Base-by-base conservation (phyloP, 2,113 vertebrate genomes). In the Menidia beryllina region DNA sequence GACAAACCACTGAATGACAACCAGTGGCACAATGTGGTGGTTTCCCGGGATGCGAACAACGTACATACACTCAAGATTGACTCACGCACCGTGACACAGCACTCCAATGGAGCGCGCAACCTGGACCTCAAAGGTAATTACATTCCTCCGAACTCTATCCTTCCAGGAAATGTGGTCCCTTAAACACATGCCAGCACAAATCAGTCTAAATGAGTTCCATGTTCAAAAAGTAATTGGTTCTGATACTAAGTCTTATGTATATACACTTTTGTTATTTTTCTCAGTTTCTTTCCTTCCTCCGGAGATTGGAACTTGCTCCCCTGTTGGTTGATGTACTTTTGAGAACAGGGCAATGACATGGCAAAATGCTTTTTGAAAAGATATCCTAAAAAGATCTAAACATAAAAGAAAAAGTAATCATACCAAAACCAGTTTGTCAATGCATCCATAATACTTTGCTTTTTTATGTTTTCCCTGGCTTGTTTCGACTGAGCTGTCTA, bases 1-100 rank as follows among this genome's bases (percentile, higher is more conserved):
- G 96, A 97, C 89, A 96, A 96, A 75, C 94, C 94, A 0, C 94
- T 98, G 61, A 97, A 96, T 48, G 97, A 98, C 91, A 97, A 98
- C 89, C 96, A 97, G 83, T 98, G 97, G 97, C 97, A 98, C 93
- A 96, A 96, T 4, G 96, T 98, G 89, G 93, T 96, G 86, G 95
- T 98, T 72, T 96, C 96, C 15, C 89, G 96, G 17, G 96, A 97
- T 76, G 94, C 93, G 0, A 96, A 94, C 75, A 95, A 95, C 8
- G 91, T 96, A 51, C 97, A 98, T 80, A 97, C 90, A 0, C 94
- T 98, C 51, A 95, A 97, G 88, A 96, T 98, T 3, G 97, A 98
- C 92, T 96, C 96, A 48, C 95, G 95, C 80, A 96, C 95, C 11
- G 96, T 97, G 56, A 97, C 96, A 1, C 96, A 98, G 93, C 96